Base-by-base conservation (phyloP, 1,140 invertebrate genomes). In the Oryctes rhinoceros region DNA sequence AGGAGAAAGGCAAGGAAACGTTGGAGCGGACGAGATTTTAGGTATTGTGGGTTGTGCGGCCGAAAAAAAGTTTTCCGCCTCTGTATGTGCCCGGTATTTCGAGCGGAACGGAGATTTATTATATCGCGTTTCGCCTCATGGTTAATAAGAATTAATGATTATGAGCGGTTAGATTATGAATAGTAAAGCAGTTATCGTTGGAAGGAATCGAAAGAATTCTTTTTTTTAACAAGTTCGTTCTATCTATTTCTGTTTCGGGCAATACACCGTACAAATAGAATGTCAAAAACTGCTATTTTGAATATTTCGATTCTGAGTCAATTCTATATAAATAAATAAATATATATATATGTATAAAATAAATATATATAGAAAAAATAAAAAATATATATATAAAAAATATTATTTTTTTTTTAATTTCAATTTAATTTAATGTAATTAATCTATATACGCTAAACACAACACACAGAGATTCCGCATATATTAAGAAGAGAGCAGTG, bases 131-230 rank as follows among this genome's bases (percentile, higher is more conserved):
- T 67, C 65, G 30, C 18, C 20, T 24, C 2, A 65, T 4, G 13
- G 65, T 67, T 67, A 67, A 67, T 67, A 67, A 67, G 30, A 67
- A 67, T 67, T 67, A 67, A 67, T 67, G 65, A 67, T 67, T 67
- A 67, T 67, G 49, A 67, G 20, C 7, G 18, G 18, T 6, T 7
- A 5, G 4, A 67, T 67, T 67, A 67, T 67, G 30, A 67, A 67
- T 35, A 53, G 4, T 0, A 15, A 53, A 53, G 13, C 13, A 4
- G 13, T 18, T 53, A 13, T 53, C 13, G 49, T 0, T 53, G n/a
- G 13, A 53, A 53, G 49, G 13, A 53, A 13, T 11, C 13, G 49
- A 15, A 53, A 4, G n/a, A 15, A 11, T 53, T 53, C 13, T 13
- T 13, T 53, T 53, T 53, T 53, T 7, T 0, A 53, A 7, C 4